phyloP scores from a whole-genome alignment of 2,797 vertebrate species.

The Coregonus sp. region DNA sequence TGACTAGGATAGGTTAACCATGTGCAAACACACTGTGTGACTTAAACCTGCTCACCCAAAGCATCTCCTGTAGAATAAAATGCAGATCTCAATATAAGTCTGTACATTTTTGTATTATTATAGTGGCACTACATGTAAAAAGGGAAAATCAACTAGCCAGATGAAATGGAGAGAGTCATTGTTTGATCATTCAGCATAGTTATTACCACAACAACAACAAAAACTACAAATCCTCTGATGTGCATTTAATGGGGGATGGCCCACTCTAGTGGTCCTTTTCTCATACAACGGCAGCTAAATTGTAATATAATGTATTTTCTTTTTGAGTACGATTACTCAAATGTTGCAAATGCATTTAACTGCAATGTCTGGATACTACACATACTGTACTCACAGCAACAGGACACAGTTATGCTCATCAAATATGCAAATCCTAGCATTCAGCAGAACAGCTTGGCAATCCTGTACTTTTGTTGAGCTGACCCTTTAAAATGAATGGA shows the following conservation, averaged over 20 bases:
- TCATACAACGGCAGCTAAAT: conserved; percentile 79
- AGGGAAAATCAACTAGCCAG: conserved; percentile 45
- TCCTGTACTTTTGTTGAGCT: conserved; percentile 66
- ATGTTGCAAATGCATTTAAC: conserved; percentile 67
- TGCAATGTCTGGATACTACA: conserved; percentile 50
- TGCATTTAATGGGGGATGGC: conserved; percentile 64
- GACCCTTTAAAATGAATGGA: conserved; percentile 74
- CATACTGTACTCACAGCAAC: conserved; percentile 52
- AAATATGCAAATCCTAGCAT: conserved; percentile 79
- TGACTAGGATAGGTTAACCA: conserved; percentile 38
- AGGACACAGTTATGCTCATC: conserved; percentile 68
- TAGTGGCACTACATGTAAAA: conserved; percentile 31
- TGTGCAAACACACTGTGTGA: conserved; percentile 9
- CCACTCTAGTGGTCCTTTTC: conserved; percentile 57
- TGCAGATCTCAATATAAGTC: conserved; percentile 33
- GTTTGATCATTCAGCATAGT: conserved; percentile 35
- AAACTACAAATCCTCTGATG: conserved; percentile 50
- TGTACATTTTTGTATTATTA: conserved; percentile 31
- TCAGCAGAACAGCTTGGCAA: conserved; percentile 70
- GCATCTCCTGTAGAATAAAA: conserved; percentile 21
- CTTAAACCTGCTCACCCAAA: conserved; percentile 1
- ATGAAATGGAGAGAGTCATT: conserved; percentile 16
- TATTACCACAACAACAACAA: conserved; percentile 20
- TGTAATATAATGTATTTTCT: conserved; percentile 66
- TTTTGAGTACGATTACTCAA: conserved; percentile 59